phyloP scores from a whole-genome alignment of 2,888 invertebrate genomes.

The Leptopilina myrica region DNA sequence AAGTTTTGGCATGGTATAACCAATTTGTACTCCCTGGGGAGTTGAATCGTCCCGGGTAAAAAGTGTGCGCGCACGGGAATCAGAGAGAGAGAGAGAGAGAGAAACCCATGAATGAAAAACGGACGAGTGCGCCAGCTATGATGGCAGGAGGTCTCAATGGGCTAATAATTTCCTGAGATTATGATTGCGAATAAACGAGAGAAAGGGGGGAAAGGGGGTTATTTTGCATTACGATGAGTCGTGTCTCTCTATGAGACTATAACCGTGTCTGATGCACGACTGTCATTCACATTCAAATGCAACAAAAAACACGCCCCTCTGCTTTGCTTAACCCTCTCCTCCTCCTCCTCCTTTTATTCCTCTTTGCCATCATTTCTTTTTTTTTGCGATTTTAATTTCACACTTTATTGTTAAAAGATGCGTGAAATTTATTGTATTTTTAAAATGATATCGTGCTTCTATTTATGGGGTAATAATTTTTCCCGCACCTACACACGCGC shows the following conservation, averaged over 20 bases:
- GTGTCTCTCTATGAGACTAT: slow-evolving; percentile 27
- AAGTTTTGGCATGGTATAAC: slow-evolving; percentile 45
- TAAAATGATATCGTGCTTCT: not conserved
- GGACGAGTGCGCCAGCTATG: slow-evolving; percentile 60
- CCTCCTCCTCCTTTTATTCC: not conserved
- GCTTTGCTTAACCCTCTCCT: not conserved
- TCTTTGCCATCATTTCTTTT: not conserved
- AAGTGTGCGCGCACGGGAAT: slow-evolving; percentile 54
- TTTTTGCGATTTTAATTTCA: slow-evolving; percentile 29
- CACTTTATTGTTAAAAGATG: not conserved
- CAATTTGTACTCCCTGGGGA: slow-evolving; percentile 52
- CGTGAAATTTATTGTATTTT: not conserved
- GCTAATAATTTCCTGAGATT: slow-evolving; percentile 71
- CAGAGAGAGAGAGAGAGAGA: slow-evolving; percentile 43
- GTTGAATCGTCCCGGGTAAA: slow-evolving; percentile 45
- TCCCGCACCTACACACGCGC: not conserved
- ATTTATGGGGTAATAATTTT: slow-evolving; percentile 4
- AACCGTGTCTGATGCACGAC: slow-evolving; percentile 62
- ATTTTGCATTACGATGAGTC: slow-evolving; percentile 35
- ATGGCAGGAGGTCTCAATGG: slow-evolving; percentile 69
- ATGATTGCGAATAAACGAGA: slow-evolving; percentile 59
- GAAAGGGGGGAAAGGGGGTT: not conserved
- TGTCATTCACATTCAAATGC: slow-evolving; percentile 68
- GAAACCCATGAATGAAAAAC: slow-evolving; percentile 63
- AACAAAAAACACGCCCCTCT: slow-evolving; percentile 56